These are phyloP conservation scores for Mystacornis crossleyi DNA, from an alignment of 2,113 vertebrate genomes.

Conservation along the genomic window DNA sequence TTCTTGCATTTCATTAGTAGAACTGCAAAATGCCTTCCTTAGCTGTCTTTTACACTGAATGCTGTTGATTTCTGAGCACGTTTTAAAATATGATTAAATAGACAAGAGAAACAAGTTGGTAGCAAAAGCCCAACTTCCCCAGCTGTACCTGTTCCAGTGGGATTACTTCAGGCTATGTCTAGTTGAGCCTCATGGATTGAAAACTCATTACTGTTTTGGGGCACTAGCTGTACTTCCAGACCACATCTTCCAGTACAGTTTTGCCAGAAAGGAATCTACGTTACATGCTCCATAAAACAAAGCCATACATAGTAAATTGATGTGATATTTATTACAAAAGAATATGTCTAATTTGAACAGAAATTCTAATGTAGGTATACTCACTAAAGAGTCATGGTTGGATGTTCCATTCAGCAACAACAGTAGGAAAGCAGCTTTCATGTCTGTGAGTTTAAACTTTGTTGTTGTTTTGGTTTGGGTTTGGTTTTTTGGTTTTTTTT, in stretches of 20 bases:
- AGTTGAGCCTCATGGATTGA: accelerated
- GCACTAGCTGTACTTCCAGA: not conserved
- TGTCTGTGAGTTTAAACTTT: not conserved
- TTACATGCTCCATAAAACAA: not conserved
- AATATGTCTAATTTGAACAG: not conserved
- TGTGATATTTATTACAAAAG: not conserved
- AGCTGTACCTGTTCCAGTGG: not conserved
- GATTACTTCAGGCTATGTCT: not conserved
- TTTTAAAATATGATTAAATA: not conserved
- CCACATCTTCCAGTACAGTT: not conserved
- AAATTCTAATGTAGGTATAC: not conserved
- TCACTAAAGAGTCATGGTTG: not conserved
- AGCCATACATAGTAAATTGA: not conserved
- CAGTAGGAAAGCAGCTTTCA: not conserved
- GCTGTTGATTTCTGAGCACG: not conserved
- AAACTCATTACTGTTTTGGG: not conserved
- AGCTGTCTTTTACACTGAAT: not conserved
- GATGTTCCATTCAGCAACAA: not conserved
- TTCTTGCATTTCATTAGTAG: not conserved
- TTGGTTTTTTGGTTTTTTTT: not conserved
- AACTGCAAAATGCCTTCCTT: not conserved
- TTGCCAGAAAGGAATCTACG: not conserved
- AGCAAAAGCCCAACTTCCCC: not conserved
- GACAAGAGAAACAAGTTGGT: not conserved
- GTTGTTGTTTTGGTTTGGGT: not conserved